These are phyloP conservation scores for Oncorhynchus tshawytscha DNA, from an alignment of 2,113 vertebrate genomes.

Conservation along the genomic window DNA sequence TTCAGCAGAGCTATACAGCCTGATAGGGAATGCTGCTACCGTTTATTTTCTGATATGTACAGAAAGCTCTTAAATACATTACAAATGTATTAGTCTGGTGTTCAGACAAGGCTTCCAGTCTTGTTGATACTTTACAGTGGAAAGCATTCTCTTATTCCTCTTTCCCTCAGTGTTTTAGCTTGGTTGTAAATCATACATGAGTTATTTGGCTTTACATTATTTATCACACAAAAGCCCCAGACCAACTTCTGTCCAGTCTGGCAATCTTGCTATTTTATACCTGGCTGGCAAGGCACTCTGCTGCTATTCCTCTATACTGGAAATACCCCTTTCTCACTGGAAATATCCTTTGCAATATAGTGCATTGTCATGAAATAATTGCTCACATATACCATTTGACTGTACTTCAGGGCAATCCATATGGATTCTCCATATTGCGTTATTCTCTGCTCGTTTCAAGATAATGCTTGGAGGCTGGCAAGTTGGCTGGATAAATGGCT, in stretches of 20 bases:
- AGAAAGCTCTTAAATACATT: no score
- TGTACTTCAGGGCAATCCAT: neutral
- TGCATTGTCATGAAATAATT: neutral
- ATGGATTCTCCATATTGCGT: neutral
- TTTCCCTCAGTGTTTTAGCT: neutral
- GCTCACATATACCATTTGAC: neutral
- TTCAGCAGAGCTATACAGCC: no score
- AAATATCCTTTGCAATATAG: neutral
- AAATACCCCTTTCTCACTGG: no score
- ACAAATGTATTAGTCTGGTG: no score
- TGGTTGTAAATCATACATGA: neutral
- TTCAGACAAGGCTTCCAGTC: neutral
- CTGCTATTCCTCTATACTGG: no score
- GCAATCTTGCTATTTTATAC: neutral
- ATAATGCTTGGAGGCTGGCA: neutral
- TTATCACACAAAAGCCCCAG: neutral
- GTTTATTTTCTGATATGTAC: no score
- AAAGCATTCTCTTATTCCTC: neutral
- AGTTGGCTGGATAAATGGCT: neutral
- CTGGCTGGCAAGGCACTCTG: no score
- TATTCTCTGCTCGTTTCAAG: neutral
- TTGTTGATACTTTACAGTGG: constrained; percentile 1
- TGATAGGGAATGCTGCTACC: no score
- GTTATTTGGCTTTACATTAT: neutral
- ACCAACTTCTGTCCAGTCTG: neutral